Percentiles rank a stretch among this genome's conserved stretches.
phyloP scores from a whole-genome alignment of 2,113 vertebrate genomes.

The Lepus timidus region DNA sequence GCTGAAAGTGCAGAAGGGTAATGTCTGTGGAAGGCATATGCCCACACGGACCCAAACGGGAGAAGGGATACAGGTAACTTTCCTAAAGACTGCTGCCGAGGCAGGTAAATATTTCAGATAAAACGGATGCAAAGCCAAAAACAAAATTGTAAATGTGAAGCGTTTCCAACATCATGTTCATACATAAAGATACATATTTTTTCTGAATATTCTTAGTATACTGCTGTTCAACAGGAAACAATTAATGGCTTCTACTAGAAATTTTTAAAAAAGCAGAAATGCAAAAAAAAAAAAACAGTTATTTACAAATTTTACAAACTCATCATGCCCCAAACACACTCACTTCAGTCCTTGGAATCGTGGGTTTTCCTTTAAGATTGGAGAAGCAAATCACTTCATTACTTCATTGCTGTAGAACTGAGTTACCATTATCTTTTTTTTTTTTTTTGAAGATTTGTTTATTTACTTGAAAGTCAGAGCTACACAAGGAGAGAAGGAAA shows the following conservation, averaged over 20 bases:
- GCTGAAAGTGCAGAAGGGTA: not conserved
- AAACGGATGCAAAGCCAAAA: not conserved
- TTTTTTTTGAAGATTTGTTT: no score
- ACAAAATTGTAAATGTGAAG: constrained; percentile 44
- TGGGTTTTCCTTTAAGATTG: not conserved
- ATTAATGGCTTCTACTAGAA: constrained; percentile 10
- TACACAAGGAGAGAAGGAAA: no score
- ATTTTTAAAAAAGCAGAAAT: not conserved
- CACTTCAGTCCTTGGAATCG: not conserved
- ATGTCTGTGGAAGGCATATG: not conserved
- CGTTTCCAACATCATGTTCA: not conserved
- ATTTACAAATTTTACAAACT: constrained; percentile 36
- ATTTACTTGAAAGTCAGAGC: no score
- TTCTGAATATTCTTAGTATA: not conserved
- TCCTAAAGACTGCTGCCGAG: not conserved
- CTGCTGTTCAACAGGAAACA: not conserved
- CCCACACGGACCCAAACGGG: not conserved
- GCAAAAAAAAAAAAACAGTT: not conserved
- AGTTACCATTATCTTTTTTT: not conserved
- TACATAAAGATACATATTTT: not conserved
- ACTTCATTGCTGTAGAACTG: constrained; percentile 15
- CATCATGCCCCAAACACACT: not conserved
- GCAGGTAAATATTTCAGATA: constrained; percentile 30
- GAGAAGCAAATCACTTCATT: not conserved
- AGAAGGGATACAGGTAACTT: not conserved